Evolutionary conservation across 2,113 vertebrate species (phyloP).

Genomic region (Pygoscelis adeliae): DNA sequence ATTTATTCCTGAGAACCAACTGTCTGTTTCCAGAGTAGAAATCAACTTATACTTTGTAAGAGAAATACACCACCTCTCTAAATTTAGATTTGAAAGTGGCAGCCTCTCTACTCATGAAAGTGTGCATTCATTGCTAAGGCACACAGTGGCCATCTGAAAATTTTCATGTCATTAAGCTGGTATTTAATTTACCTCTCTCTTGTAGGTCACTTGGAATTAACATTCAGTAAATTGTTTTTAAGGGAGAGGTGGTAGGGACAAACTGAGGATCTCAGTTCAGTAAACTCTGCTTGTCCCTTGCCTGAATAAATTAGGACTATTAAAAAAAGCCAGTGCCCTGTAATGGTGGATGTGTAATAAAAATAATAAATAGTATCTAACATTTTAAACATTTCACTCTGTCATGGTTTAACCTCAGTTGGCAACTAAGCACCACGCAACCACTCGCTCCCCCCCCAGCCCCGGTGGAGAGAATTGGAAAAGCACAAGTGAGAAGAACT

Average conservation of each 20-base stretch:
- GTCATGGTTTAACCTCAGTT: no score
- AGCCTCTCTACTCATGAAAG: slow-evolving; percentile 49
- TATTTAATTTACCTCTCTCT: slow-evolving; percentile 8
- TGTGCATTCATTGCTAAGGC: slow-evolving; percentile 58
- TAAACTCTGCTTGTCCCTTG: not conserved
- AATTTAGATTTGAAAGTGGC: slow-evolving; percentile 65
- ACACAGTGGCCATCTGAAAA: slow-evolving; percentile 45
- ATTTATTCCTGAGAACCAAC: slow-evolving; percentile 8
- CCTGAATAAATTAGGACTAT: not conserved
- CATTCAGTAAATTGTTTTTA: slow-evolving; percentile 8
- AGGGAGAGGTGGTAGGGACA: not conserved
- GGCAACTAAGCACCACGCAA: no score
- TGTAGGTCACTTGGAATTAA: slow-evolving; percentile 15
- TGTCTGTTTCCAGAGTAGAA: slow-evolving; percentile 50
- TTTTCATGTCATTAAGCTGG: not conserved
- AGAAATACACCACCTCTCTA: slow-evolving; percentile 54
- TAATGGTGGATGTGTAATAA: not conserved
- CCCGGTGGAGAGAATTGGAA: no score
- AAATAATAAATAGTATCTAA: not conserved
- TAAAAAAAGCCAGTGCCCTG: not conserved
- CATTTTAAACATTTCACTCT: not conserved
- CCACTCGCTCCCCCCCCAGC: no score
- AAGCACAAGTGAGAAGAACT: no score
- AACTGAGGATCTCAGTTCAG: not conserved
- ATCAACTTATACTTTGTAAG: slow-evolving; percentile 60